Percentiles rank a stretch among this genome's conserved stretches.
These are phyloP conservation scores for Sylvilagus floridanus DNA, from an alignment of 2,797 vertebrate species.

Conservation along the genomic window DNA sequence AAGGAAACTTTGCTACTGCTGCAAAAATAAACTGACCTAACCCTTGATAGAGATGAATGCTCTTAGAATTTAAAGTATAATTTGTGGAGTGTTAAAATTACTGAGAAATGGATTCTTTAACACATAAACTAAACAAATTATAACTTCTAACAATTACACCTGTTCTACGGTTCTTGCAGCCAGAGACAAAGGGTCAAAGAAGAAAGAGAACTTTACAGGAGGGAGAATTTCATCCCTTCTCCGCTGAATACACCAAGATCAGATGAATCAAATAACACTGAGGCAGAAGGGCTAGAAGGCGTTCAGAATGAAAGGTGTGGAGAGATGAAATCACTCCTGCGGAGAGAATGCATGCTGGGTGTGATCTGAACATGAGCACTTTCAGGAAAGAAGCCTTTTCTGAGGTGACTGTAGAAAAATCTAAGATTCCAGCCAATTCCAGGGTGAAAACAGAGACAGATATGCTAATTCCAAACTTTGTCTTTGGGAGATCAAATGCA, in stretches of 20 bases:
- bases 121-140: not conserved
- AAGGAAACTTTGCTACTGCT: conserved; percentile 49
- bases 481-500: not conserved
- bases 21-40: conserved; percentile 50
- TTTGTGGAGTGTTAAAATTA: conserved; percentile 59
- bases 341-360: not conserved
- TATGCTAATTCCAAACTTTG: not conserved
- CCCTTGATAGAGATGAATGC: not conserved
- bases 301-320: not conserved
- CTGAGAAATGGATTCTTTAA: conserved; percentile 14
- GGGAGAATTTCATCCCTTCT: conserved; percentile 46
- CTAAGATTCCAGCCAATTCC: not conserved
- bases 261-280: not conserved
- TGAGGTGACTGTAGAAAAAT: not conserved
- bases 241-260: not conserved
- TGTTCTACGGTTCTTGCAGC: not conserved
- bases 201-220: conserved; percentile 48
- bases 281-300: conserved; percentile 12
- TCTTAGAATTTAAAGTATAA: conserved; percentile 40
- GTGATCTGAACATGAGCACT: not conserved
- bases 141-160: not conserved
- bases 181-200: conserved; percentile 49
- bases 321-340: conserved; percentile 31
- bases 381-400: conserved; percentile 16
- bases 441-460: not conserved